A percentile compares a stretch with the other conserved stretches of the same genome.
Conservation (phyloP, 2,888 invertebrate genomes). For the Orthonychiurus folsomi region DNA sequence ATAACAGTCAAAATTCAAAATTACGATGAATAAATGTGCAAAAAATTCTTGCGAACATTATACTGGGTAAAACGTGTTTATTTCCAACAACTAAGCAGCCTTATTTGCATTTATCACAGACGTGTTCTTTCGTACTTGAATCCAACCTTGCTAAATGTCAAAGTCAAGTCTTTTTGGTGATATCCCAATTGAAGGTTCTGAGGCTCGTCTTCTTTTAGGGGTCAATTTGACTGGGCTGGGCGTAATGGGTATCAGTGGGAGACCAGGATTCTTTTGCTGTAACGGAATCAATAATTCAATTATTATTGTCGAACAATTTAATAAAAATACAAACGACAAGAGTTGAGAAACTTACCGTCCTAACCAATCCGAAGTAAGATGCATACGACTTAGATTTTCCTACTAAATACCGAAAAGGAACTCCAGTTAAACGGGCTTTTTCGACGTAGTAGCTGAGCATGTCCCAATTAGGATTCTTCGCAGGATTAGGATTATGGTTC, state of each 20-base stretch:
- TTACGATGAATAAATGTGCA: not conserved
- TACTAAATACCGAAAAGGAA: conserved; percentile 15
- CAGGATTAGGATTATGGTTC: conserved; percentile 7
- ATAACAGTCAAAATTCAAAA: not conserved
- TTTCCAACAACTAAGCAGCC: not conserved
- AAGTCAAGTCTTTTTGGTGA: no score
- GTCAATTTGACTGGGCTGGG: conserved; percentile 1
- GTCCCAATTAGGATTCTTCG: conserved; percentile 2
- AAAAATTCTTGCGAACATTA: not conserved
- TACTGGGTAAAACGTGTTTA: not conserved
- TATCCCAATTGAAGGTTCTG: not conserved
- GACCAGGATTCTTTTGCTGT: conserved; percentile 15
- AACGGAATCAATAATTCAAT: not conserved
- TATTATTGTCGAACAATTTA: not conserved
- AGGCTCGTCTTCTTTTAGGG: not conserved
- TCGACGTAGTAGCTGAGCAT: conserved; percentile 17
- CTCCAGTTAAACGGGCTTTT: conserved; percentile 15
- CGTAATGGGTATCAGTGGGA: conserved; percentile 8
- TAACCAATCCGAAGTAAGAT: conserved; percentile 16
- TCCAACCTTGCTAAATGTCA: no score
- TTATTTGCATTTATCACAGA: not conserved
- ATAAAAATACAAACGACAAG: not conserved
- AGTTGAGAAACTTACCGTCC: conserved; percentile 14
- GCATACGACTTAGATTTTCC: conserved; percentile 19
- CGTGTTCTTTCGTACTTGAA: no score